Evolutionary conservation across 2,113 vertebrate species (phyloP).

Genomic region (Chaetodon auriga): DNA sequence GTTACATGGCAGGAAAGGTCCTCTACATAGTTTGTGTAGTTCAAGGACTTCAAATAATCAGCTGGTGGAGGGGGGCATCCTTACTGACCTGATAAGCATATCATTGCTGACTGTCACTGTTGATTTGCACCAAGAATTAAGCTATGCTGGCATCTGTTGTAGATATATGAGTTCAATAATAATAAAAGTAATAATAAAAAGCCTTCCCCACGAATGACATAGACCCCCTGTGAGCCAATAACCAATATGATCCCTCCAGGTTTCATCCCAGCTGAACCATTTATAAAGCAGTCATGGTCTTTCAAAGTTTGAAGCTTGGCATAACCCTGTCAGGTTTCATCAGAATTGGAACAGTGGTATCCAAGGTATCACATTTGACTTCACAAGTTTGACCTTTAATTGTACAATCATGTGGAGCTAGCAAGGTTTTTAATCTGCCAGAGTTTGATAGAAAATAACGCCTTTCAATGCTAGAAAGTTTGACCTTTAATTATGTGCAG

Average conservation of each 20-base stretch:
- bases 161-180: fast-evolving
- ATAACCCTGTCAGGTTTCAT: background rate
- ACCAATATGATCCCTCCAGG: fast-evolving
- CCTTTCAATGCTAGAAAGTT: conserved; percentile 25
- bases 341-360: background rate
- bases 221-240: too few relatives aligned
- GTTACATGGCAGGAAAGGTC: conserved; percentile 12
- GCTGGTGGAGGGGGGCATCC: conserved; percentile 1
- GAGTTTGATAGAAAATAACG: background rate
- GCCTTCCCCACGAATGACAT: background rate
- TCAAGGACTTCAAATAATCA: conserved; percentile 22
- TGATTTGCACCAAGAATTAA: conserved; percentile 8
- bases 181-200: background rate
- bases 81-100: background rate
- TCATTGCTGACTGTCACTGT: background rate
- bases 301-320: background rate
- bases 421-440: background rate
- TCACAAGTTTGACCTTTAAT: conserved; percentile 61
- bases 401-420: background rate
- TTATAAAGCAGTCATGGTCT: background rate
- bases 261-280: background rate
- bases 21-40: conserved; percentile 28
- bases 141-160: background rate
- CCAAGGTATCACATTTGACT: conserved; percentile 45
- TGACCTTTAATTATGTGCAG: conserved; percentile 48